Conservation (phyloP, 2,113 vertebrate species). For the Pelvicachromis taeniatus region DNA sequence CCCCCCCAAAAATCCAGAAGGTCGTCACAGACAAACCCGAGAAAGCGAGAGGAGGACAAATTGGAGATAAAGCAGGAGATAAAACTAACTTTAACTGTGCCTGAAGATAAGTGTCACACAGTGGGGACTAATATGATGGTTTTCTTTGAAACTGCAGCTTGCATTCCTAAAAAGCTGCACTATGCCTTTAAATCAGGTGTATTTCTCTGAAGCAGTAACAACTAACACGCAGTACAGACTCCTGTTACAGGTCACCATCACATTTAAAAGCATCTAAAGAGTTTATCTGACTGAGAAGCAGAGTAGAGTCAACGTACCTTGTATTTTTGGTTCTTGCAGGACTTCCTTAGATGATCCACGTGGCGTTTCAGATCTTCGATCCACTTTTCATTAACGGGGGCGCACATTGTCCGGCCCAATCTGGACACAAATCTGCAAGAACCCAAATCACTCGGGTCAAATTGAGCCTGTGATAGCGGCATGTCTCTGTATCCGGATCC, state of each 20-base stretch:
- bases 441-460: background rate
- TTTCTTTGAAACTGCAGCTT: rapidly evolving
- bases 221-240: background rate
- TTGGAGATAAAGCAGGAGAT: rapidly evolving
- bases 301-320: background rate
- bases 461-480: rapidly evolving
- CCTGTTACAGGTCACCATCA: rapidly evolving
- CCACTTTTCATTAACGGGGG: background rate
- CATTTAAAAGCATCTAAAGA: rapidly evolving
- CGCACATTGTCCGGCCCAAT: background rate
- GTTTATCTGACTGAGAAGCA: background rate
- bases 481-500: background rate
- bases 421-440: slow-evolving; percentile 34
- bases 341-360: background rate
- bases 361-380: background rate
- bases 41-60: background rate
- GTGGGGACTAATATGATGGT: rapidly evolving
- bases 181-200: background rate
- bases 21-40: rapidly evolving
- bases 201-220: background rate
- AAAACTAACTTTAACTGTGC: background rate
- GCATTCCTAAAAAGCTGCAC: background rate
- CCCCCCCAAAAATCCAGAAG: rapidly evolving
- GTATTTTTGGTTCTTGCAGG: background rate
- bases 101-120: background rate